These are phyloP conservation scores for Ophonus ardosiacus DNA, from an alignment of 2,888 invertebrate species.

Conservation along the genomic window DNA sequence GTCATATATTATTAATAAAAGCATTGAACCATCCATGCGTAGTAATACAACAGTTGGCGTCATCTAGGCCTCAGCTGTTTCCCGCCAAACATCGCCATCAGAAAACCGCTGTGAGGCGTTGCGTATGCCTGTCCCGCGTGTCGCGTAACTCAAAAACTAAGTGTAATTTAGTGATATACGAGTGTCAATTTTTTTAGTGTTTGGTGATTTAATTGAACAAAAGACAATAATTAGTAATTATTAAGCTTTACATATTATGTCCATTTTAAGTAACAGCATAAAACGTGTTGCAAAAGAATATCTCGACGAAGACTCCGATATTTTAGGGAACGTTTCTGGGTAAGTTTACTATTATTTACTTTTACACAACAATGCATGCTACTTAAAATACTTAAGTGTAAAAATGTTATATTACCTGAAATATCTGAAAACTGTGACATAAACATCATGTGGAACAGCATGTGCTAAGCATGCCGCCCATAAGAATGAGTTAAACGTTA, in stretches of 20 bases:
- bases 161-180: slow-evolving; percentile 70
- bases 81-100: slow-evolving; percentile 84
- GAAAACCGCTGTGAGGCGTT: slow-evolving; percentile 80
- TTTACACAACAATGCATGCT: neutral
- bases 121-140: slow-evolving; percentile 76
- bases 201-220: slow-evolving; percentile 63
- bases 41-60: slow-evolving; percentile 75
- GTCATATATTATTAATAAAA: slow-evolving; percentile 36
- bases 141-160: slow-evolving; percentile 69
- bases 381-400: neutral
- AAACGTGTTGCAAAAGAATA: slow-evolving; percentile 77
- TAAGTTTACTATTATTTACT: slow-evolving; percentile 70
- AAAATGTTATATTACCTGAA: neutral
- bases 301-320: slow-evolving; percentile 78
- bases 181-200: slow-evolving; percentile 67
- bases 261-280: slow-evolving; percentile 77
- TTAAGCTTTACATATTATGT: slow-evolving; percentile 73
- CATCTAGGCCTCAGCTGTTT: slow-evolving; percentile 82
- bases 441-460: slow-evolving; percentile 28
- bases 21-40: slow-evolving; percentile 70
- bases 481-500: slow-evolving; percentile 30
- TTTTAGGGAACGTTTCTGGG: slow-evolving; percentile 76
- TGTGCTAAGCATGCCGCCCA: slow-evolving; percentile 56
- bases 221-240: slow-evolving; percentile 39
- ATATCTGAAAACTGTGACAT: slow-evolving; percentile 15